phyloP scores from a whole-genome alignment of 1,140 invertebrate species.

The Pseudobourletiella spinata region DNA sequence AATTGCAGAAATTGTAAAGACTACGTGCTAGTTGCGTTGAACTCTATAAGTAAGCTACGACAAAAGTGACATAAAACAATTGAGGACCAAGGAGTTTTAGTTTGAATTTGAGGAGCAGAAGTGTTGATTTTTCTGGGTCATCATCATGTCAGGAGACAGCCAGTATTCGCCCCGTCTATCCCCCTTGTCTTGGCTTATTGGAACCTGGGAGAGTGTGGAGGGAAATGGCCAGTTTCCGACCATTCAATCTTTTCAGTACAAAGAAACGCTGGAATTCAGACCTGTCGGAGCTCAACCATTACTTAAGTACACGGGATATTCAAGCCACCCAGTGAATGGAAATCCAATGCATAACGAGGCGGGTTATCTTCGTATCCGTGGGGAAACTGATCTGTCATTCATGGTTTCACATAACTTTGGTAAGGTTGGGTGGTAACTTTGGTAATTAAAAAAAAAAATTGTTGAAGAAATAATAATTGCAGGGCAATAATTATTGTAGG shows the following conservation, averaged over 20 bases:
- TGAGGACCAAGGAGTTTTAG: no score
- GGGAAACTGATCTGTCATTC: constrained; percentile 49
- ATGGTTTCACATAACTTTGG: constrained; percentile 54
- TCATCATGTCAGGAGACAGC: constrained; percentile 10
- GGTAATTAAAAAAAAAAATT: no score
- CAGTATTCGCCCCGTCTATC: constrained; percentile 43
- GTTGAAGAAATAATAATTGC: no score
- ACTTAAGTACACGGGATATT: constrained; percentile 49
- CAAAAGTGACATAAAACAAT: no score
- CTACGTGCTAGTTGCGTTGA: no score
- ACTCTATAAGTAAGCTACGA: no score
- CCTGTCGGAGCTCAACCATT: constrained; percentile 55
- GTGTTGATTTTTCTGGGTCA: no score
- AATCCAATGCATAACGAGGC: constrained; percentile 55
- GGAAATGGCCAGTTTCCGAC: constrained; percentile 52
- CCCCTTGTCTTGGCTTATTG: constrained; percentile 51
- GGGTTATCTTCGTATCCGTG: constrained; percentile 53
- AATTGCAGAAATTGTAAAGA: no score
- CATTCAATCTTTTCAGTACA: constrained; percentile 51
- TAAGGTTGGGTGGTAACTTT: constrained; percentile 23
- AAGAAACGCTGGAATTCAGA: constrained; percentile 51
- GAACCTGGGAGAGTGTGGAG: constrained; percentile 49
- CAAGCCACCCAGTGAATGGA: constrained; percentile 48
- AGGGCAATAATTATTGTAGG: no score
- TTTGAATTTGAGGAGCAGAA: no score